Conservation (phyloP, 2,113 vertebrate genomes). For the Bombycilla garrulus region DNA sequence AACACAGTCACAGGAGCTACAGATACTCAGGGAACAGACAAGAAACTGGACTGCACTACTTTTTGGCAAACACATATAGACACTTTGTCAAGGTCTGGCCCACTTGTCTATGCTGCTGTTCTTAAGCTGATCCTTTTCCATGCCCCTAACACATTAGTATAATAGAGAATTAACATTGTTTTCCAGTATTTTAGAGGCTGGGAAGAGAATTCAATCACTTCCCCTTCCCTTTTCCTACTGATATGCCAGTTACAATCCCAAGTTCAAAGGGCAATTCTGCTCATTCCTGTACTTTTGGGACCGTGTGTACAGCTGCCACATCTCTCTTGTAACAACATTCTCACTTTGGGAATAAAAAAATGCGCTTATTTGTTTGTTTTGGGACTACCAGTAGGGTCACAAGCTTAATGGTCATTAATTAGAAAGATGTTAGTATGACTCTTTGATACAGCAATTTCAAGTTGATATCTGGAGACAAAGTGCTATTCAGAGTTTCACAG, state of each 20-base stretch:
- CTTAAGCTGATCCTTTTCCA: neutral
- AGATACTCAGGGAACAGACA: neutral
- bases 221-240: neutral
- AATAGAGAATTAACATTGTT: neutral
- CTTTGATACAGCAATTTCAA: neutral
- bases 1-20: neutral
- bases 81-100: neutral
- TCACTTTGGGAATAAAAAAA: neutral
- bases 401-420: neutral
- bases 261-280: neutral
- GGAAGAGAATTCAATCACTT: constrained; percentile 20
- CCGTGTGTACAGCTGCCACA: neutral
- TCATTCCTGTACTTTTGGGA: neutral
- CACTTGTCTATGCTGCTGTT: neutral
- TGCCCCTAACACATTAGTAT: neutral
- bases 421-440: neutral
- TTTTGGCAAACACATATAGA: neutral
- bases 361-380: constrained; percentile 8
- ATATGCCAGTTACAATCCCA: neutral
- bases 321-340: neutral
- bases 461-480: constrained; percentile 3
- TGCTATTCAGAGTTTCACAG: neutral
- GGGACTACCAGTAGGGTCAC: neutral
- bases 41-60: neutral
- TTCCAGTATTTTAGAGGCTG: neutral